Base-by-base conservation (phyloP, 2,113 vertebrate genomes). In the Peromyscus polionotus region DNA sequence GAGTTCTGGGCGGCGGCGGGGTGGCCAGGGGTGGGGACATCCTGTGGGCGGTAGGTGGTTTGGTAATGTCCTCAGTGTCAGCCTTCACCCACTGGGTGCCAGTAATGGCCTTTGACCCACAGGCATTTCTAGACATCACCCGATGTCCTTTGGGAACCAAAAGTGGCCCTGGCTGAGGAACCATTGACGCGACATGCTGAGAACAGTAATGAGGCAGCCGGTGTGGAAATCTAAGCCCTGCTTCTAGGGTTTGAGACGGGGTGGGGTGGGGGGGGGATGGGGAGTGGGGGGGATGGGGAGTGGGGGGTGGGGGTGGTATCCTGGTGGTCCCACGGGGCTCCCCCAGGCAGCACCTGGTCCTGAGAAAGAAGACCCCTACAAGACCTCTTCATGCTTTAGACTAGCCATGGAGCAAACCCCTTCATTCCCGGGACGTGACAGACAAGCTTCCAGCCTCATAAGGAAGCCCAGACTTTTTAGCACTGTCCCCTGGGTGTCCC, bases 81-180 rank as follows among this genome's bases (percentile, higher is more conserved):
- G 20, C 59, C 91, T 95, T 73, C 22, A 85, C 93, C 73, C 33
- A n/a, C 57, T 3, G 33, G 68, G 61, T 59, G 57, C 73, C 68
- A 75, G 33, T 0, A 63, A 59, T 54, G 48, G 45, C 17, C 36
- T 65, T 80, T 70, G 51, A 12, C 17, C n/a, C 42, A 31, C 17
- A 72, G 80, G n/a, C 17, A 39, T 80, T 51, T 89, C 86, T 59
- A 93, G 91, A 94, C 22, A 24, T 63, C 31, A 86, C 54, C 77
- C 75, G 65, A 39, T 26, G 67, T 45, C 81, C 28, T 42, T 39
- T 31, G n/a, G 28, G 65, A 86, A 42, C 13, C 84, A 72, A 86
- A 87, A 51, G 1, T 36, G 61, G 36, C 65, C 19, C 88, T 31
- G 13, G 39, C 72, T 81, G 88, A 95, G 73, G 81, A 87, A 83